A percentile compares a stretch with the other conserved stretches of the same genome.
phyloP scores from a whole-genome alignment of 1,140 invertebrate species.

The Grapholita molesta region DNA sequence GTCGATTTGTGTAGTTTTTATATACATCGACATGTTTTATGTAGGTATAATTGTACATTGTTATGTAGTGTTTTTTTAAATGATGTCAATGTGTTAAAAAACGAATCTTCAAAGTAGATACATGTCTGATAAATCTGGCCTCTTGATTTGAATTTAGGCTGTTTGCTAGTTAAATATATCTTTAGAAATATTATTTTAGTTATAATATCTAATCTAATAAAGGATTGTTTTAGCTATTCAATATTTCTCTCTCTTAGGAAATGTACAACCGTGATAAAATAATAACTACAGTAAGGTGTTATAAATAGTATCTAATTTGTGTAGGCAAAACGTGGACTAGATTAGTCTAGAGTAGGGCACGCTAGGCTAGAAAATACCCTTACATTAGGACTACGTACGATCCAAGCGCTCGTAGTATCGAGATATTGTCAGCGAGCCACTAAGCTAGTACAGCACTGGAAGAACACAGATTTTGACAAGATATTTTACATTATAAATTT shows the following conservation, averaged over 20 bases:
- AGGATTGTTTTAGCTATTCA: conserved; percentile 36
- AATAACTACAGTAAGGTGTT: conserved; percentile 19
- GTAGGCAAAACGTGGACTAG: conserved; percentile 11
- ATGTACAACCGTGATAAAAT: conserved; percentile 49
- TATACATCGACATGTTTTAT: background rate
- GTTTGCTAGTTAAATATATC: background rate
- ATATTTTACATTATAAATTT: conserved; percentile 37
- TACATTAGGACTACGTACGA: conserved; percentile 3
- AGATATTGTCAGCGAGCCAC: conserved; percentile 65
- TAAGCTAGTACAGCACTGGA: conserved; percentile 62
- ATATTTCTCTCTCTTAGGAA: conserved; percentile 60
- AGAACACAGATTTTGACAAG: conserved; percentile 64
- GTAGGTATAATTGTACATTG: background rate
- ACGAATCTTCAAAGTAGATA: background rate
- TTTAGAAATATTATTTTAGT: conserved; percentile 23
- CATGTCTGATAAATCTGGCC: background rate
- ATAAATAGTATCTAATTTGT: conserved; percentile 10
- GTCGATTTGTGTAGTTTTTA: background rate
- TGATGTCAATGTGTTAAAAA: background rate
- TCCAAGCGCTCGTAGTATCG: background rate
- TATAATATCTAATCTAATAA: conserved; percentile 37
- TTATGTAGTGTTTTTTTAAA: background rate
- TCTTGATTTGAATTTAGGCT: background rate
- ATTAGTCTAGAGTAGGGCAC: background rate
- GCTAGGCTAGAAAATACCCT: background rate